Evolutionary conservation across 2,113 vertebrate species (phyloP).

Genomic region (Alethe diademata): DNA sequence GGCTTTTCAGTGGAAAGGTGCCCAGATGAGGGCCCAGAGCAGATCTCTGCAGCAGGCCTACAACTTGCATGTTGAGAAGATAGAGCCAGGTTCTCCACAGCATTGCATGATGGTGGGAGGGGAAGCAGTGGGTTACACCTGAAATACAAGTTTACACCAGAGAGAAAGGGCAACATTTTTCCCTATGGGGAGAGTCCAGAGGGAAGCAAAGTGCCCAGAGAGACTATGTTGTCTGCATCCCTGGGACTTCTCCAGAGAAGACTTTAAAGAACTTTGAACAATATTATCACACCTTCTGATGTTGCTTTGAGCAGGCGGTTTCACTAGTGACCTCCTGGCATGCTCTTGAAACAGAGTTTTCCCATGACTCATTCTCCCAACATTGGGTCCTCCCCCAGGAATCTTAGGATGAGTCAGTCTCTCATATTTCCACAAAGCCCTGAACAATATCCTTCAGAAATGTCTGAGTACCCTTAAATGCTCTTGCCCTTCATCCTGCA

Average conservation of each 20-base stretch:
- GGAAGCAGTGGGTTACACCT: neutral
- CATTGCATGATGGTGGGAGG: neutral
- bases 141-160: neutral
- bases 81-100: neutral
- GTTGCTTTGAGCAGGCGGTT: neutral
- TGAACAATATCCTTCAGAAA: neutral
- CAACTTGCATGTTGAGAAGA: neutral
- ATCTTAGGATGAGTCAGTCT: neutral
- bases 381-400: neutral
- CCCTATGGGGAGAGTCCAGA: neutral
- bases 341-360: neutral
- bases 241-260: neutral
- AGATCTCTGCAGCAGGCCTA: neutral
- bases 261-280: neutral
- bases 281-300: neutral
- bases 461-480: fast-evolving
- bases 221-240: neutral
- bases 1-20: neutral
- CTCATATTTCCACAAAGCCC: neutral
- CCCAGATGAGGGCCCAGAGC: neutral
- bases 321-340: neutral
- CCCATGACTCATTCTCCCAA: neutral
- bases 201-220: neutral
- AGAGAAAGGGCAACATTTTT: neutral
- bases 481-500: neutral